phyloP scores from a whole-genome alignment of 1,140 invertebrate species.

The Lepidotrigona ventralis region DNA sequence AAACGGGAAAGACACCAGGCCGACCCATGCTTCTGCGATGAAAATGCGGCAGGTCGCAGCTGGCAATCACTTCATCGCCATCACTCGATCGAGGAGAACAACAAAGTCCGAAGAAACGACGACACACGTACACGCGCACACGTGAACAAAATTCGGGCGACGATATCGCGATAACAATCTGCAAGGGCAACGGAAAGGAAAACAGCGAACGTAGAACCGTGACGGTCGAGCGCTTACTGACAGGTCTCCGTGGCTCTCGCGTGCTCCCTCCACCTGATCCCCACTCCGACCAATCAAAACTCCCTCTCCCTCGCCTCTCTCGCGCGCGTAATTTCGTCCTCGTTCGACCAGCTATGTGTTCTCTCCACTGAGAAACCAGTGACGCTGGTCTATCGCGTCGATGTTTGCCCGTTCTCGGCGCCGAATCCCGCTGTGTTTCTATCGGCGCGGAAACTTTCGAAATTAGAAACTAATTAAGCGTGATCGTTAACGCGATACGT shows the following conservation, averaged over 20 bases:
- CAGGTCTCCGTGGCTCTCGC: conserved; percentile 9
- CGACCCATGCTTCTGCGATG: conserved; percentile 29
- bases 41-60: neutral
- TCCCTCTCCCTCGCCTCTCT: neutral
- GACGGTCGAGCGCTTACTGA: conserved; percentile 40
- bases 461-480: conserved; percentile 22
- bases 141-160: conserved; percentile 7
- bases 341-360: neutral
- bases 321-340: neutral
- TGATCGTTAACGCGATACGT: neutral
- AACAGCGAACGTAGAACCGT: neutral
- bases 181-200: neutral
- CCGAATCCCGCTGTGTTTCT: neutral
- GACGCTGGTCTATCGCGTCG: neutral
- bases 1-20: neutral
- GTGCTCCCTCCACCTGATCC: conserved; percentile 27
- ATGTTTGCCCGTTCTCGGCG: neutral
- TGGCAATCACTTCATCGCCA: conserved; percentile 38
- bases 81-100: neutral
- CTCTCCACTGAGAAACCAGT: conserved; percentile 7
- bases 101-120: neutral
- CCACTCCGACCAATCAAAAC: conserved; percentile 5
- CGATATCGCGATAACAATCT: neutral
- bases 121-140: neutral
- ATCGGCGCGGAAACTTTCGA: neutral